Base-by-base conservation (phyloP, 2,888 invertebrate species). In the Andrena marginata region DNA sequence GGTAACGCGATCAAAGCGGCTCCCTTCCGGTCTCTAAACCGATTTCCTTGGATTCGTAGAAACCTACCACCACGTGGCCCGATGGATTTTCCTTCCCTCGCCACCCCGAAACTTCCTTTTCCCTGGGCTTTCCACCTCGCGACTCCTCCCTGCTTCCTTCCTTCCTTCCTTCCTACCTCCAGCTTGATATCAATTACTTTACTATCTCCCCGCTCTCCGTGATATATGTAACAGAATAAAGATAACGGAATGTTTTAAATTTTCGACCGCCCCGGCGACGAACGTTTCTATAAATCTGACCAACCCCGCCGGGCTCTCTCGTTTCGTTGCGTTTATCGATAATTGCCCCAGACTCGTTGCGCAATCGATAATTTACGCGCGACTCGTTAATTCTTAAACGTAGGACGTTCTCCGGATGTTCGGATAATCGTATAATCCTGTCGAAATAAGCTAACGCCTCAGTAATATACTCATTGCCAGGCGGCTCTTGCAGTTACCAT, bases 1-100 rank as follows among this genome's bases (percentile, higher is more conserved):
- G 89, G 87, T 90, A 92, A 92, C 89, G 89, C 82, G 89, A 90
- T 92, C 89, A 91, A 90, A 89, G 88, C 84, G 80, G 84, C 87
- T 86, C 85, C 80, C 87, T 87, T 85, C 85, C 90, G 86, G 83
- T 85, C 87, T 80, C 88, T 91, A 90, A 92, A 91, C 88, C 86
- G 87, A 91, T 91, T 91, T 90, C 85, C 84, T 80, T 80, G 77
- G 82, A 88, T 84, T 84, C 79, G 78, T 63, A 80, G 88, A 87
- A 88, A 87, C 86, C 85, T 86, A 84, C 82, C 86, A 76, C 76
- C 86, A 76, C 76, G 81, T 82, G 80, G 77, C 64, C 82, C 82
- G 82, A 85, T 84, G 77, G 79, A 76, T 78, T 80, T 84, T 80
- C 62, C 78, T 82, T 78, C 76, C 35, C 60, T 26, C 64, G 16